Evolutionary conservation across 2,113 vertebrate genomes (phyloP), one percentile per base, ranked within the genome.

Genomic region (Pollimyrus isidori): DNA sequence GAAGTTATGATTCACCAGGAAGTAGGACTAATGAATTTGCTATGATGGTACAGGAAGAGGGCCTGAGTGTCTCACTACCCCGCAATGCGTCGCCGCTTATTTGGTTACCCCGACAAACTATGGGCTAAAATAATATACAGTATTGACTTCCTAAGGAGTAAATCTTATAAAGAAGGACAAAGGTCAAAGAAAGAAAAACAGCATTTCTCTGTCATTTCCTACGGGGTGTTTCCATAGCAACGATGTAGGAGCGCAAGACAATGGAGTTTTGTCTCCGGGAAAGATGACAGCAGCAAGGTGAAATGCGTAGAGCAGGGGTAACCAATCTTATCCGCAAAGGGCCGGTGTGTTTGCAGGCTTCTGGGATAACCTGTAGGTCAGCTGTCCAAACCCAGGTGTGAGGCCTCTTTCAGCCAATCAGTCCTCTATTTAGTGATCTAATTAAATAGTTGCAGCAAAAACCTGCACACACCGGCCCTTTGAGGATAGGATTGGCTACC

Each of bases 201-300:
- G 10, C 26, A 13, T 49, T 52, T 35, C n/a, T 87, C 11, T 23
- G 11, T 52, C 48, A 58, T 13, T 26, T 26, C 48, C 23, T 52
- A 42, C 5, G 62, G 84, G 6, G 83, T 7, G 83, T 89, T 86
- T 89, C 85, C 65, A 87, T 53, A 69, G 85, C 48, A 89, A 89
- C 84, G 21, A 21, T 48, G 56, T 26, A 89, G 19, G 42, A 58
- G 52, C n/a, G 26, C 84, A 13, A 69, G 85, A 80, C n/a, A 39
- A 17, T 26, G n/a, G 46, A 65, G 50, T 87, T 73, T 42, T 17
- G 85, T 84, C 73, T 89, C 88, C 88, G 53, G 30, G 46, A 52
- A n/a, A 23, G 39, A 69, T 42, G 45, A 23, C 48, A 23, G 58
- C 10, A 11, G 26, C 19, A 46, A 50, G 89, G 85, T 87, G 85